Percentiles rank a stretch among this genome's conserved stretches.
Evolutionary conservation across 1,140 invertebrate species (phyloP).

Genomic region (Triops longicaudatus): DNA sequence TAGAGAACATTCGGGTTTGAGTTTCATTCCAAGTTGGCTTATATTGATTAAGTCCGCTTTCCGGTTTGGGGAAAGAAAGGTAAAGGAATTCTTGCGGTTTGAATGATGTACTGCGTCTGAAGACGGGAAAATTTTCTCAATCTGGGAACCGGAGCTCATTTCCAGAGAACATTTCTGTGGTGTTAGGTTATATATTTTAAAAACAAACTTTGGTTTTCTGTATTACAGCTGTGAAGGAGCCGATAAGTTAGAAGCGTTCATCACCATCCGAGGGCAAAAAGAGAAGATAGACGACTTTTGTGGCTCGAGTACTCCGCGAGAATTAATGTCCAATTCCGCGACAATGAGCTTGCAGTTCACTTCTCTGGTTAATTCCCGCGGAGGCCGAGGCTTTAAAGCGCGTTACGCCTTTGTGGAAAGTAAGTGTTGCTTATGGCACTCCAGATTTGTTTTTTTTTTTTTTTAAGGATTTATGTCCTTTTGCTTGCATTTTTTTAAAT

Average conservation of each 20-base stretch:
- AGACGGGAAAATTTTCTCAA: neutral
- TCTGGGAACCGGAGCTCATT: neutral
- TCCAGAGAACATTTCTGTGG: neutral
- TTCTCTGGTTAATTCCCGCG: conserved; percentile 58
- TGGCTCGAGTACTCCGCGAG: conserved; percentile 62
- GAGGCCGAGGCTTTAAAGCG: conserved; percentile 72
- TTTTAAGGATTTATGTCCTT: too few species aligned
- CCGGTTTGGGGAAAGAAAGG: too few species aligned
- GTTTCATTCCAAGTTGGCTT: too few species aligned
- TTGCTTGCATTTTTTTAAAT: too few species aligned
- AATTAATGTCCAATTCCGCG: conserved; percentile 82
- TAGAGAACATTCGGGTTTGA: too few species aligned
- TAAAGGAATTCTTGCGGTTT: too few species aligned
- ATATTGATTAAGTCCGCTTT: too few species aligned
- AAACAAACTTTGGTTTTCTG: conserved; percentile 29
- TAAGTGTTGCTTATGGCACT: conserved; percentile 38
- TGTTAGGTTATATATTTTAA: conserved; percentile 19
- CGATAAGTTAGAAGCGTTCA: conserved; percentile 66
- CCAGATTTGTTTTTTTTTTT: too few species aligned
- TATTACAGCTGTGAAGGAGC: conserved; percentile 62
- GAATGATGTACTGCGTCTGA: too few species aligned
- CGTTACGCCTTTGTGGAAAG: conserved; percentile 80
- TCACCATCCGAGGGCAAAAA: conserved; percentile 64
- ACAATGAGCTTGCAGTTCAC: conserved; percentile 71
- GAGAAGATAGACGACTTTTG: conserved; percentile 77